Evolutionary conservation across 2,797 vertebrate genomes (phyloP).

Genomic region (Bovichtus variegatus): DNA sequence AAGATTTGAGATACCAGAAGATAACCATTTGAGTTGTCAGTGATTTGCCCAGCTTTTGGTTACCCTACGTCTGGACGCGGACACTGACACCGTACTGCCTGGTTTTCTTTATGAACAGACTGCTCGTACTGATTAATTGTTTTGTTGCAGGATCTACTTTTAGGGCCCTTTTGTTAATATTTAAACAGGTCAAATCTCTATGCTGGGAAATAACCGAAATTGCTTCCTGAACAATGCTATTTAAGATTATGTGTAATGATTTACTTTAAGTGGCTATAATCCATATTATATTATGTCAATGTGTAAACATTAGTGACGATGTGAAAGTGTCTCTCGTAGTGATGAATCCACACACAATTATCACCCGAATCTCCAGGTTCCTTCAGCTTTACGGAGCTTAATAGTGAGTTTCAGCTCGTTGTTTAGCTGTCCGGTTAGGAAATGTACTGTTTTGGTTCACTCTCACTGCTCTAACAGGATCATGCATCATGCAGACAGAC

Average conservation of each 20-base stretch:
- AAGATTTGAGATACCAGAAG: neutral
- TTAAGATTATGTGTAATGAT: neutral
- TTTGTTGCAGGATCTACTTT: constrained; percentile 8
- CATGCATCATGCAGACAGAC: neutral
- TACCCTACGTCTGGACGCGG: constrained; percentile 11
- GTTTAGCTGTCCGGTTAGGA: neutral
- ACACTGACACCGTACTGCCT: neutral
- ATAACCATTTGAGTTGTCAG: constrained; percentile 5
- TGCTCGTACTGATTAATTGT: neutral
- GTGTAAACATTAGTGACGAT: neutral
- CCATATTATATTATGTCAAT: neutral
- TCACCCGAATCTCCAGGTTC: neutral
- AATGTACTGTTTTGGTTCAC: neutral
- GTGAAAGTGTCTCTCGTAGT: neutral
- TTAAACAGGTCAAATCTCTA: constrained; percentile 15
- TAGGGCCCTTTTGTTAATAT: neutral
- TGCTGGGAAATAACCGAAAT: constrained; percentile 18
- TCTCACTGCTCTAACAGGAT: neutral
- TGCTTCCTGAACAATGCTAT: neutral
- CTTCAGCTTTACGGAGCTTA: too few species aligned
- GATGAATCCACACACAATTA: neutral
- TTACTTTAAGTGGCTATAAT: neutral
- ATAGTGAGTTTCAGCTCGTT: neutral
- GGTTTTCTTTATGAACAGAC: constrained; percentile 23
- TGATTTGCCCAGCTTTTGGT: neutral